These are phyloP conservation scores for Dreissena rostriformis DNA, from an alignment of 1,140 invertebrate species.

Conservation along the genomic window DNA sequence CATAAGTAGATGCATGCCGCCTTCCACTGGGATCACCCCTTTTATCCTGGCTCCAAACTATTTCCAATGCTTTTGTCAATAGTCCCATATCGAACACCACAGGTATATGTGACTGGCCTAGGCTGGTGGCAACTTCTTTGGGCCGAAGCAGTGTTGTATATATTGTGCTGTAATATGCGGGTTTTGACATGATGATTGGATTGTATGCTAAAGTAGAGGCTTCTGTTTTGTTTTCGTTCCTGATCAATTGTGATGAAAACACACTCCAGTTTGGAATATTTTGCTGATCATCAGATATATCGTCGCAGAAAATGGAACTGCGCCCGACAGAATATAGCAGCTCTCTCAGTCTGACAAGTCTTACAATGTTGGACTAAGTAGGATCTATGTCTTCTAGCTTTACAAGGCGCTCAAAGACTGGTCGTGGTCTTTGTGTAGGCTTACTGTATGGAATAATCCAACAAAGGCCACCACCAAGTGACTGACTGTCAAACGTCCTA, in stretches of 20 bases:
- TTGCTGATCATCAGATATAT: background rate
- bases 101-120: slow-evolving; percentile 12
- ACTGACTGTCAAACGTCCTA: background rate
- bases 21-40: slow-evolving; percentile 22
- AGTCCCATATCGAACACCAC: slow-evolving; percentile 32
- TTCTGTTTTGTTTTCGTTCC: background rate
- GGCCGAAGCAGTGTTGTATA: slow-evolving; percentile 25
- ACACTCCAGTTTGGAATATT: background rate
- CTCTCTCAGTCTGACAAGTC: too few species aligned
- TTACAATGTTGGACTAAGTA: too few species aligned
- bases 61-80: slow-evolving; percentile 26
- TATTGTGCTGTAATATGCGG: slow-evolving; percentile 17
- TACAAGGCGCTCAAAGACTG: too few species aligned
- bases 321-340: too few species aligned
- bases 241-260: background rate
- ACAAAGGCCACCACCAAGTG: too few species aligned
- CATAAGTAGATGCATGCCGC: slow-evolving; percentile 48
- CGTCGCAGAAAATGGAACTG: background rate
- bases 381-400: too few species aligned
- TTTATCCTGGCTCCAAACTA: slow-evolving; percentile 14
- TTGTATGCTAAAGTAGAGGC: slow-evolving; percentile 15
- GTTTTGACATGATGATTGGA: slow-evolving; percentile 33
- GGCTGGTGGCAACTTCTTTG: slow-evolving; percentile 17
- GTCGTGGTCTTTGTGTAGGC: too few species aligned
- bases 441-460: too few species aligned